Percentiles rank a stretch among this genome's conserved stretches.
Evolutionary conservation across 2,888 invertebrate species (phyloP).

Genomic region (Zygogramma bicolorata): DNA sequence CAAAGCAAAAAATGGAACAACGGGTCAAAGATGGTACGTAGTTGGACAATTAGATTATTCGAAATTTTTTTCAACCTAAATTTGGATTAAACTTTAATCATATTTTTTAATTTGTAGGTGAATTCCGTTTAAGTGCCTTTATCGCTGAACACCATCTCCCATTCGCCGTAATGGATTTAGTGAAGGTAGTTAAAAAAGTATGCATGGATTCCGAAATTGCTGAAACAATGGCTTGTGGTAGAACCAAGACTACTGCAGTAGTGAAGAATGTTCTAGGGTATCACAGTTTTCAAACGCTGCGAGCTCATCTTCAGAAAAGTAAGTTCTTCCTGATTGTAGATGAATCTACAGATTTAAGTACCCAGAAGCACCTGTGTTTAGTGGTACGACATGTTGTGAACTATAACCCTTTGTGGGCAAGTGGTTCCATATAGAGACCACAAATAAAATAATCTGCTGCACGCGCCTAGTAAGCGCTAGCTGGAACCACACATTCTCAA

Average conservation of each 20-base stretch:
- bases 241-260: background rate
- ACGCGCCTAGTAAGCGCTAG: too few relatives aligned
- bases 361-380: background rate
- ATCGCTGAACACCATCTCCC: background rate
- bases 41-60: background rate
- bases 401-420: background rate
- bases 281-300: background rate
- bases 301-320: background rate
- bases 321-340: background rate
- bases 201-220: background rate
- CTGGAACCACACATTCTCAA: background rate
- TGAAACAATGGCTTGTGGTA: background rate
- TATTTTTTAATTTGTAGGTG: background rate
- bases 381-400: background rate
- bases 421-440: too few relatives aligned
- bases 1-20: background rate
- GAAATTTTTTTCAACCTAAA: background rate
- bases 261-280: background rate
- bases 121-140: background rate
- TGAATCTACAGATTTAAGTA: background rate
- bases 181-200: background rate
- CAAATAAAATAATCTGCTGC: too few relatives aligned
- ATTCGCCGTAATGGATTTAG: background rate
- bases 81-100: background rate
- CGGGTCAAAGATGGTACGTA: background rate